These are phyloP conservation scores for Perca schrenkii DNA, from an alignment of 2,113 vertebrate species.

Conservation along the genomic window DNA sequence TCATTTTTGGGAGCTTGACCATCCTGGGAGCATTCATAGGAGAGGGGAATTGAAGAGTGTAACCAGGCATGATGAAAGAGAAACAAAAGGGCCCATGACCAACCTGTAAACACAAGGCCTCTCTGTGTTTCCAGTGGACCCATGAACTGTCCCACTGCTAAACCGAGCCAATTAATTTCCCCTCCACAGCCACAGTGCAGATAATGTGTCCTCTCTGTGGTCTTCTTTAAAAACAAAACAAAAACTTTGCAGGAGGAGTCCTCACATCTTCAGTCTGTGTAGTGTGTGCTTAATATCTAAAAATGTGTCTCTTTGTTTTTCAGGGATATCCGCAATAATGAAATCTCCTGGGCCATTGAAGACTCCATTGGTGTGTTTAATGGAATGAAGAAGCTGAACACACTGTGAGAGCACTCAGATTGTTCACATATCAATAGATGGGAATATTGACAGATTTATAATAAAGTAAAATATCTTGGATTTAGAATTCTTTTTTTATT, in stretches of 20 bases:
- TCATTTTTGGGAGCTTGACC: constrained; percentile 62
- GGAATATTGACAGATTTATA: not conserved
- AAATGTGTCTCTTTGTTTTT: constrained; percentile 49
- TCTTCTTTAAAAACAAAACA: not conserved
- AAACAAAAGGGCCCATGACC: constrained; percentile 69
- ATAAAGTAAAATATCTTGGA: not conserved
- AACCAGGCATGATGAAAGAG: constrained; percentile 74
- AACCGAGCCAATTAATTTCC: constrained; percentile 67
- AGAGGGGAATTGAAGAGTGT: constrained; percentile 68
- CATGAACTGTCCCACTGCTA: constrained; percentile 52
- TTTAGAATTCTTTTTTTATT: not conserved
- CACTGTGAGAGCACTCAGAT: constrained; percentile 85
- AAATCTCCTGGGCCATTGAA: constrained; percentile 98
- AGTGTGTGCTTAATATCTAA: constrained; percentile 13
- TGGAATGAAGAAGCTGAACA: constrained; percentile 92
- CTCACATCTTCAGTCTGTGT: not conserved
- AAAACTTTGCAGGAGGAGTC: not conserved
- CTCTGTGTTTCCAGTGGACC: constrained; percentile 50
- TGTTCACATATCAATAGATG: not conserved
- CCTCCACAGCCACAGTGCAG: constrained; percentile 35
- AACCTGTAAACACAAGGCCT: constrained; percentile 66
- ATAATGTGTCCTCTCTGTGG: constrained; percentile 8
- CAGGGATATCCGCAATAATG: constrained; percentile 96
- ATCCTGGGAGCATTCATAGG: constrained; percentile 63
- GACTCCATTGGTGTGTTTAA: constrained; percentile 97